Conservation (phyloP, 2,888 invertebrate genomes). For the Apamea crenata region DNA sequence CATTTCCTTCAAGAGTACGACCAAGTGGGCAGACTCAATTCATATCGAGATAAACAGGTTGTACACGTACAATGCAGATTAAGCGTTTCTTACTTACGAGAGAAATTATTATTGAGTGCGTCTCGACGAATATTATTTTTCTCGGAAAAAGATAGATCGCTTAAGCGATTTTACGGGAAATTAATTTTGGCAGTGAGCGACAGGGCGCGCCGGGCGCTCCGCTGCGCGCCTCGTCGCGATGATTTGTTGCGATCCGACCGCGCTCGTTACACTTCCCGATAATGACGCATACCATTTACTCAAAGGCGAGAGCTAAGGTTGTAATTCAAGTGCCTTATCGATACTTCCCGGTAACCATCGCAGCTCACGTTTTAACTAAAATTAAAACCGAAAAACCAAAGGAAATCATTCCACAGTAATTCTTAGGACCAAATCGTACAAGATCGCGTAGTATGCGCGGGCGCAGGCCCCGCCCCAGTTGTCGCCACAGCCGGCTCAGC, state of each 20-base stretch:
- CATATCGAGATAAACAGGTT: conserved; percentile 81
- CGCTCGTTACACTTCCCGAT: conserved; percentile 84
- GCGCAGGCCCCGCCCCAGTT: conserved; percentile 78
- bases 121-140: conserved; percentile 84
- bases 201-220: conserved; percentile 77
- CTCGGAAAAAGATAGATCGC: conserved; percentile 88
- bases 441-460: conserved; percentile 70
- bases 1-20: conserved; percentile 76
- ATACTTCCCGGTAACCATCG: conserved; percentile 77
- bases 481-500: conserved; percentile 81
- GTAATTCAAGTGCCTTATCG: conserved; percentile 82
- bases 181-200: conserved; percentile 89
- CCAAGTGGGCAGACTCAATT: conserved; percentile 77
- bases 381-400: conserved; percentile 68
- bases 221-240: conserved; percentile 74
- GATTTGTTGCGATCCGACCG: conserved; percentile 84
- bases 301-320: conserved; percentile 78
- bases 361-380: conserved; percentile 67
- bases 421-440: conserved; percentile 55
- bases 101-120: conserved; percentile 82
- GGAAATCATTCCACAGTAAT: conserved; percentile 40
- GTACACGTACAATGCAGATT: conserved; percentile 79
- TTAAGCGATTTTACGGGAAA: conserved; percentile 88
- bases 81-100: conserved; percentile 78
- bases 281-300: conserved; percentile 87